Base-by-base conservation (phyloP, 1,140 invertebrate species). In the Megalonaias nervosa region DNA sequence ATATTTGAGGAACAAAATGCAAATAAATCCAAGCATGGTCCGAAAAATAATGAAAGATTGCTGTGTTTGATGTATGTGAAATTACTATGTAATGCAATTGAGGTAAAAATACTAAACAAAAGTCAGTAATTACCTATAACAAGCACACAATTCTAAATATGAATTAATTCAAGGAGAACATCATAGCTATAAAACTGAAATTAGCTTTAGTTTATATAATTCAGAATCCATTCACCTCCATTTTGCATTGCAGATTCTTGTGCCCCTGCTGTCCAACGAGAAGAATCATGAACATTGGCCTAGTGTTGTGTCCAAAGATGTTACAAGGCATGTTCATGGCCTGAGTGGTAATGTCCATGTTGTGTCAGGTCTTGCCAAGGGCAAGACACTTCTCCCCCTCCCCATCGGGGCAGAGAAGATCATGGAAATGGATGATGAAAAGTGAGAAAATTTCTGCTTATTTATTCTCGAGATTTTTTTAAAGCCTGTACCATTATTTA, bases 361-460 rank as follows among this genome's bases (percentile, higher is more conserved):
- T 92, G 95, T 97, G 2, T 96, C 97, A 92, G 97, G 97, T 19
- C 96, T 98, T 90, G 95, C 98, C 0, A 97, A 96, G 88, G 97
- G 97, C 0, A 96, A 97, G 91, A 98, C 97, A 6, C 94, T 98
- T 0, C 91, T 99, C 9, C 96, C 97, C 15, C 95, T 98, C 93
- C 97, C 97, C 2, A 95, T 97, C 4, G 97, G 96, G 17, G 93
- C 97, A 15, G 96, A 97, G 84, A 93, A 94, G 84, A 95, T 97
- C 15, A 92, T 95, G 19, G 94, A 95, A 79, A 95, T 94, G 85
- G 93, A 93, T 85, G 92, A 92, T 62, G 88, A 48, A 48, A 48
- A 48, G 38, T 48, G 11, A 48, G 38, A 48, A 48, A 48, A 48
- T 48, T 6, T 48, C 11, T 48, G 38, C 11, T 48, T 48, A 9